Evolutionary conservation across 2,113 vertebrate species (phyloP), one percentile per base, ranked within the genome.

Genomic region (Passer montanus): DNA sequence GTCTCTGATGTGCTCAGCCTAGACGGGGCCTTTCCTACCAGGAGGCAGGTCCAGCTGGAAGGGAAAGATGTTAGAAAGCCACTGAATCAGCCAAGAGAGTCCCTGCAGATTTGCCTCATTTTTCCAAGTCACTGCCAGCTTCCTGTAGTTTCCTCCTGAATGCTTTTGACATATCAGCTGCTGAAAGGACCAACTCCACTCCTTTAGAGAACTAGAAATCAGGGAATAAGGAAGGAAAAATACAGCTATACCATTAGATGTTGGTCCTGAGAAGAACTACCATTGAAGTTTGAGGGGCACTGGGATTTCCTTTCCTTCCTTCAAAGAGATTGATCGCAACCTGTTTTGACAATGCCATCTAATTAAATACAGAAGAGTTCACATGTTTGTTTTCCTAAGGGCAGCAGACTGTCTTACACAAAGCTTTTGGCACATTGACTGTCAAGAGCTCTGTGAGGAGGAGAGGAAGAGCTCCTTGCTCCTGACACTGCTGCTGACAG

Each of bases 61-160:
- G 49, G 41, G n/a, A 60, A 96, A 77, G 66, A 84, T 79, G 53
- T 79, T 93, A 93, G 50, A 91, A 93, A 86, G 47, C 21, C 49
- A 37, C 31, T 18, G 52, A 69, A 41, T 81, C 59, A 86, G 81
- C 31, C n/a, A 87, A 79, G 31, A 76, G 43, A 46, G 35, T 70
- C 64, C 77, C 63, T 75, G 44, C n/a, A 43, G 55, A 59, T 84
- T 76, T 85, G 53, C 68, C 79, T 92, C 49, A 24, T 84, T 95
- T 95, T 86, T 88, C 63, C 59, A 58, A 69, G 58, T 85, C 69
- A 76, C 50, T 87, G 78, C 49, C n/a, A 62, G 62, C 44, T 86
- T 82, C 80, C 44, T 66, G 52, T 18, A 62, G 15, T 44, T 50
- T 89, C 68, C 53, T 89, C 33, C 80, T 88, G 68, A 56, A 76